phyloP scores from a whole-genome alignment of 2,113 vertebrate genomes.

The Ictidomys tridecemlineatus region DNA sequence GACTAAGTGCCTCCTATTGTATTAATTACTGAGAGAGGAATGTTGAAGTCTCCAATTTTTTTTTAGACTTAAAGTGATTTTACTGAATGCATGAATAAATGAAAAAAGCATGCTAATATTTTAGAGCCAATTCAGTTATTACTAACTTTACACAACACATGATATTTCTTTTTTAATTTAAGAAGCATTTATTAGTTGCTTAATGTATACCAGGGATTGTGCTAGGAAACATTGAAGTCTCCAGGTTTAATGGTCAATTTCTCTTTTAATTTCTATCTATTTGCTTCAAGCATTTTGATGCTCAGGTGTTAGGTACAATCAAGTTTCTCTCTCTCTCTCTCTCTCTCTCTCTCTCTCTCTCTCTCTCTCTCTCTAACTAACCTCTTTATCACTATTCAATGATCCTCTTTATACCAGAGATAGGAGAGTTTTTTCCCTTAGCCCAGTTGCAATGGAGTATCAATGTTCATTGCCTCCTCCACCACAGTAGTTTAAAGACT shows the following conservation, averaged over 20 bases:
- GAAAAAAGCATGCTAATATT: too few relatives aligned
- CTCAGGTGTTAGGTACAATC: not conserved
- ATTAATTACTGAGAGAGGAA: not conserved
- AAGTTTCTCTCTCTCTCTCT: not conserved
- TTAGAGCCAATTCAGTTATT: too few relatives aligned
- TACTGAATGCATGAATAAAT: too few relatives aligned
- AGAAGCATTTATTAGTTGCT: too few relatives aligned
- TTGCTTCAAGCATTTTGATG: not conserved
- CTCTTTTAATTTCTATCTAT: conserved; percentile 9
- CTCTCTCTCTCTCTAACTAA: not conserved
- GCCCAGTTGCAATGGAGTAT: not conserved
- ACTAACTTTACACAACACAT: too few relatives aligned
- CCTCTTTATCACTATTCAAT: not conserved
- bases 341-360: too few relatives aligned
- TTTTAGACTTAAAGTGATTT: too few relatives aligned
- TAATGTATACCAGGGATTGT: too few relatives aligned
- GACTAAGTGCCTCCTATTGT: not conserved
- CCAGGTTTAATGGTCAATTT: not conserved
- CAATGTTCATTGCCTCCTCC: not conserved
- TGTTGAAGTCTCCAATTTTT: not conserved
- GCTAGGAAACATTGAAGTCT: not conserved
- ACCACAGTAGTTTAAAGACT: not conserved
- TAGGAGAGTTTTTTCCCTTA: not conserved
- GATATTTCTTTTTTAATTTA: too few relatives aligned
- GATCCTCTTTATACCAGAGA: not conserved